Conservation (phyloP, 2,797 vertebrate species). For the Valencia hispanica region DNA sequence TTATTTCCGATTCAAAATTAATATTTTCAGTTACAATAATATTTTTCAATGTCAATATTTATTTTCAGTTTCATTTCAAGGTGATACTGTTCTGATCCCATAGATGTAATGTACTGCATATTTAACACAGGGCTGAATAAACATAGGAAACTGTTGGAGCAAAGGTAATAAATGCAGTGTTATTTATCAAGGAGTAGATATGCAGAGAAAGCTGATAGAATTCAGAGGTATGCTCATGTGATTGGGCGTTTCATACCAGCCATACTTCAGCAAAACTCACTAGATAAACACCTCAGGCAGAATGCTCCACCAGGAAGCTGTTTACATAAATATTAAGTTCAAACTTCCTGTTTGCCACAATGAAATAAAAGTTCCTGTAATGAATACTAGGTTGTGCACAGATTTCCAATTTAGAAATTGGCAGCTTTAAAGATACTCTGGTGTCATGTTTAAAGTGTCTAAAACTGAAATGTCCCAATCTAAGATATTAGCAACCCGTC, state of each 20-base stretch:
- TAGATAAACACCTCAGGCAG: neutral
- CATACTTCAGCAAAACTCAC: slow-evolving; percentile 27
- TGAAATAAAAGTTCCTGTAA: neutral
- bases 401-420: neutral
- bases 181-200: slow-evolving; percentile 10
- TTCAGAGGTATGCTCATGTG: slow-evolving; percentile 31
- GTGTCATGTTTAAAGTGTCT: too few species aligned
- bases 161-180: neutral
- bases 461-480: neutral
- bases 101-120: neutral
- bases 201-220: slow-evolving; percentile 32
- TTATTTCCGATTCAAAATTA: too few species aligned
- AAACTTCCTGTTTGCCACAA: slow-evolving; percentile 18
- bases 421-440: too few species aligned
- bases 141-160: neutral
- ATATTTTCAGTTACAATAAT: too few species aligned
- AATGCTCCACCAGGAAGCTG: neutral
- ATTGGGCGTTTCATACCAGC: slow-evolving; percentile 38
- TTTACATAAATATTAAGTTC: slow-evolving; percentile 3
- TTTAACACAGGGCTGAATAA: neutral
- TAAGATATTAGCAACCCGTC: neutral
- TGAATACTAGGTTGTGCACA: neutral
- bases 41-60: too few species aligned
- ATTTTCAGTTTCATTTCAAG: too few species aligned
- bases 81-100: too few species aligned